Base-by-base conservation (phyloP, 2,888 invertebrate species). In the Drosophila buzzatii region DNA sequence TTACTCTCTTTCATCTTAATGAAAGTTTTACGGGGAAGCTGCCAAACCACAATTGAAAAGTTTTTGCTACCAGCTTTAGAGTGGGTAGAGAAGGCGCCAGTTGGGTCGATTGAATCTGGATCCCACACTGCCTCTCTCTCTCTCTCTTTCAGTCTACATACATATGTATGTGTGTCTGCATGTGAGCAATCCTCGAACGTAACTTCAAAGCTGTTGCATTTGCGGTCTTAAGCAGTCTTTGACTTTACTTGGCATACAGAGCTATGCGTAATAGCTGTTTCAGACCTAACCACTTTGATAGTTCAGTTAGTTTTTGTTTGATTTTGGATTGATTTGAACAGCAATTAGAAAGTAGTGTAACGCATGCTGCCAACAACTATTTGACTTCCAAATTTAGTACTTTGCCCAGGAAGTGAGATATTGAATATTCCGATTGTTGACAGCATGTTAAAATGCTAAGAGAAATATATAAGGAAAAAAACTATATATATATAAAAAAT, bases 41-140 rank as follows among this genome's bases (percentile, higher is more conserved):
- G 74, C 74, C 80, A 81, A 81, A 82, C 82, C 82, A 81, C 80
- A 81, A 81, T 81, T 79, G 80, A 82, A 81, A 81, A 82, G 58
- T 81, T 81, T 79, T 76, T 82, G 70, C 68, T 79, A 70, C 74
- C 67, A 47, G 52, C 74, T 65, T 76, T 76, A 68, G 53, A 68
- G 57, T 53, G 66, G 67, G 62, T 51, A 35, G 53, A 55, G 44
- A 55, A 58, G 60, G 45, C 39, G 27, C 1, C 4, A 42, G 35
- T 55, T 58, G 62, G 37, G 27, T 63, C 65, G 67, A 68, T 70
- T 81, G 64, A 41, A 59, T 37, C 23, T n/a, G 53, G 37, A 39
- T 39, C 16, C 16, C 37, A 14, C 23, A 37, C n/a, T n/a, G n/a
- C n/a, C 60, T 20, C 6, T 6, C 12, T 33, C 60, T 31, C 18